Percentiles rank a stretch among this genome's conserved stretches.
Evolutionary conservation across 2,113 vertebrate species (phyloP).

Genomic region (Telmatochromis bifrenatus): DNA sequence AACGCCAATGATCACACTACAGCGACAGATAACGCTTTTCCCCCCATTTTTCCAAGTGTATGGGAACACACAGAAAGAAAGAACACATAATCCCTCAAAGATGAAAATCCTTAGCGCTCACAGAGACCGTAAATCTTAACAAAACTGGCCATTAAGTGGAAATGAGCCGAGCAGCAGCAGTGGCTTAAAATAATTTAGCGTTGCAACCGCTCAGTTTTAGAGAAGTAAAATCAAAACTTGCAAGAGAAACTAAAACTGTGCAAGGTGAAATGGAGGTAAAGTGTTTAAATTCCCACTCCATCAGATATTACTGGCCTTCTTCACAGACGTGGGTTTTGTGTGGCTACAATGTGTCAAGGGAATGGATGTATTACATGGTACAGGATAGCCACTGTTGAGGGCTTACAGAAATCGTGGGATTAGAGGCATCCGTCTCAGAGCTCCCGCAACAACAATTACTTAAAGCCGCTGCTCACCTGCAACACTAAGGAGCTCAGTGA

Average conservation of each 20-base stretch:
- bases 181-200: slow-evolving; percentile 1
- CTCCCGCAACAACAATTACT: slow-evolving; percentile 45
- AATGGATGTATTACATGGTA: slow-evolving; percentile 18
- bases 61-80: not conserved
- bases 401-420: slow-evolving; percentile 45
- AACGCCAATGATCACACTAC: not conserved
- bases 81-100: slow-evolving; percentile 3
- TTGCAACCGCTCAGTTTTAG: not conserved
- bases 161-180: slow-evolving; percentile 11
- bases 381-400: slow-evolving; percentile 8
- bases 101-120: slow-evolving; percentile 9
- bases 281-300: not conserved
- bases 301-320: not conserved
- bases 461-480: slow-evolving; percentile 21
- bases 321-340: not conserved
- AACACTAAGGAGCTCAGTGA: not conserved
- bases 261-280: not conserved
- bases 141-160: slow-evolving; percentile 33
- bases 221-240: not conserved
- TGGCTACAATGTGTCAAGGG: not conserved
- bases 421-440: slow-evolving; percentile 28
- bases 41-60: not conserved
- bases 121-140: slow-evolving; percentile 31
- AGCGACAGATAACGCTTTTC: not conserved
- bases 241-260: not conserved